Evolutionary conservation across 2,113 vertebrate species (phyloP), one percentile per base, ranked within the genome.

Genomic region (Salvelinus namaycush): DNA sequence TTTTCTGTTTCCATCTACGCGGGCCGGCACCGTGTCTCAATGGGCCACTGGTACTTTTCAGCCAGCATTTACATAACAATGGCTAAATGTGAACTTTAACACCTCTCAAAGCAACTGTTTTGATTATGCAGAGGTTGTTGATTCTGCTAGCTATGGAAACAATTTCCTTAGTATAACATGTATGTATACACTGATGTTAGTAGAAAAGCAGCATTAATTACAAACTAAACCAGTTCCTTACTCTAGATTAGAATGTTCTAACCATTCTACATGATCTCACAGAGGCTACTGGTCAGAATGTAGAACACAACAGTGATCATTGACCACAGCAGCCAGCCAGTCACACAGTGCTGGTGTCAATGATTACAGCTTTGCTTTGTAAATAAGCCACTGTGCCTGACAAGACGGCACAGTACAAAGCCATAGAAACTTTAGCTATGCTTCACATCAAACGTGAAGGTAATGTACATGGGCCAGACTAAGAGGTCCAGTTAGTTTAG

Each of bases 181-280:
- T 34, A 39, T 39, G 34, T 39, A 39, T 39, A 39, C 34, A 39
- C 34, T 39, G 34, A 39, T 39, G 34, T 39, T 39, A 39, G 34
- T 39, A 8, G 34, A 39, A 39, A 39, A 39, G 34, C 8, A 39
- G 34, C 34, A 39, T 39, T 39, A 39, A 9, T 39, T 39, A 31
- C 66, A 18, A 68, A 34, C 26, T 29, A 66, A 72, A 59, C 66
- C 72, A 69, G 59, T 59, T 62, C 51, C 68, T 80, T 78, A 83
- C 85, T 74, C 78, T 83, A 87, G 39, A 39, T 39, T 39, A 39
- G 83, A 86, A 87, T 85, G 82, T 74, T 78, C 79, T 81, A 66
- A 86, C 86, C 86, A 83, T 74, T 78, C 76, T 81, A 68, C 72
- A 73, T 84, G 84, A 83, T 84, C 82, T 78, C 68, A 48, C 78